Conservation (phyloP, 2,888 invertebrate species). For the Eucera pruinosa region DNA sequence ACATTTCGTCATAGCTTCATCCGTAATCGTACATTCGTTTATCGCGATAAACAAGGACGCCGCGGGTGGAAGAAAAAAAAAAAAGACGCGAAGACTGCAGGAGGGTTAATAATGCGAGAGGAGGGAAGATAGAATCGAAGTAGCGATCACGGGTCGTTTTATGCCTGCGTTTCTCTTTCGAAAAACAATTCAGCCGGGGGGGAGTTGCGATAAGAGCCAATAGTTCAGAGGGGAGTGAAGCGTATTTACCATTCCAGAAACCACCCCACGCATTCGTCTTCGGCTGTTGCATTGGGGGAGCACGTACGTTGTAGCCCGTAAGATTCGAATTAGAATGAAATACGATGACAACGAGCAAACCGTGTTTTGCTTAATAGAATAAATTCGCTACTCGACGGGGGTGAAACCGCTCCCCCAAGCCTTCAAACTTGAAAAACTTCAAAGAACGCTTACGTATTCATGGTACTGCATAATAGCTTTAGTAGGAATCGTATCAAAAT, state of each 20-base stretch:
- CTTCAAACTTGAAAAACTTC: too few species aligned
- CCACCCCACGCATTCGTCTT: slow-evolving; percentile 58
- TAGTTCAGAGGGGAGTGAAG: slow-evolving; percentile 52
- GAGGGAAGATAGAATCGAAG: slow-evolving; percentile 25
- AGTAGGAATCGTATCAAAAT: too few species aligned
- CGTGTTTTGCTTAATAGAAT: slow-evolving; percentile 19
- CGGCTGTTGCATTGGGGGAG: slow-evolving; percentile 27
- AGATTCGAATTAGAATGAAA: slow-evolving; percentile 66
- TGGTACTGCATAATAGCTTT: too few species aligned
- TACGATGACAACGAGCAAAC: slow-evolving; percentile 48
- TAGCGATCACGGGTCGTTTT: slow-evolving; percentile 53
- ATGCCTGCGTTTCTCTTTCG: slow-evolving; percentile 44
- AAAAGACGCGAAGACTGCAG: too few species aligned
- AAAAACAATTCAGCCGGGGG: slow-evolving; percentile 54
- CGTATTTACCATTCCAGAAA: slow-evolving; percentile 65
- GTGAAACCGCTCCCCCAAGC: background rate
- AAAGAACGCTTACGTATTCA: too few species aligned
- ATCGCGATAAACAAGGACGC: too few species aligned
- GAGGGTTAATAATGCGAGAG: slow-evolving; percentile 5
- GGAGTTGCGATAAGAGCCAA: slow-evolving; percentile 61
- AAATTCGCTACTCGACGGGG: slow-evolving; percentile 9
- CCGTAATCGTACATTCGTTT: too few species aligned
- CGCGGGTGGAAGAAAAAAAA: background rate
- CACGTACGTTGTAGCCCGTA: slow-evolving; percentile 42
- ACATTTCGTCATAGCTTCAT: too few species aligned